These are phyloP conservation scores for Saccostrea cuccullata DNA, from an alignment of 1,140 invertebrate species.

Conservation along the genomic window DNA sequence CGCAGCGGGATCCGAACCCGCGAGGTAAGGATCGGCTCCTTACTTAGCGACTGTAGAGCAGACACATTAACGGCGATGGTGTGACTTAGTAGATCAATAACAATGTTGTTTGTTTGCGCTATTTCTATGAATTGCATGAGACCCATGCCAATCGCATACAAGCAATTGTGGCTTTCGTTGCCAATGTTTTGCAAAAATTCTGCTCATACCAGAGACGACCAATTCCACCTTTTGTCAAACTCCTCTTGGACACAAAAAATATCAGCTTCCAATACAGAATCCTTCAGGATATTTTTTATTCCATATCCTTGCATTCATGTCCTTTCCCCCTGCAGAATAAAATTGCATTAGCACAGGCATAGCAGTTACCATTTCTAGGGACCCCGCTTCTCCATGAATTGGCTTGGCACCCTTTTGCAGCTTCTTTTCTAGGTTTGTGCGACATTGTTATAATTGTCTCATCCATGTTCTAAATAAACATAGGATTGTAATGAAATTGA, in stretches of 20 bases:
- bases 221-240: neutral
- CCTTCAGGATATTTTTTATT: neutral
- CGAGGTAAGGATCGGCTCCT: too few relatives aligned
- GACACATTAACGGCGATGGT: neutral
- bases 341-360: neutral
- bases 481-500: too few relatives aligned
- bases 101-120: neutral
- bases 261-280: neutral
- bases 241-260: neutral
- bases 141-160: neutral
- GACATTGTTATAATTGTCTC: too few relatives aligned
- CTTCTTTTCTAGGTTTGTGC: too few relatives aligned
- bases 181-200: neutral
- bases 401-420: too few relatives aligned
- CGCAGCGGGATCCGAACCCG: too few relatives aligned
- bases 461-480: too few relatives aligned
- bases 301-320: neutral
- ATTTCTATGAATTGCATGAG: neutral
- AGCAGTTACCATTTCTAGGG: too few relatives aligned
- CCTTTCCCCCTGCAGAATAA: neutral
- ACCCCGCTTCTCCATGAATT: too few relatives aligned
- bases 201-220: neutral
- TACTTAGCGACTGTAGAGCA: too few relatives aligned
- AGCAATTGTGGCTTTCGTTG: neutral
- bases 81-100: slow-evolving; percentile 41